These are phyloP conservation scores for Syngnathus scovelli DNA, from an alignment of 2,113 vertebrate species.

Conservation along the genomic window DNA sequence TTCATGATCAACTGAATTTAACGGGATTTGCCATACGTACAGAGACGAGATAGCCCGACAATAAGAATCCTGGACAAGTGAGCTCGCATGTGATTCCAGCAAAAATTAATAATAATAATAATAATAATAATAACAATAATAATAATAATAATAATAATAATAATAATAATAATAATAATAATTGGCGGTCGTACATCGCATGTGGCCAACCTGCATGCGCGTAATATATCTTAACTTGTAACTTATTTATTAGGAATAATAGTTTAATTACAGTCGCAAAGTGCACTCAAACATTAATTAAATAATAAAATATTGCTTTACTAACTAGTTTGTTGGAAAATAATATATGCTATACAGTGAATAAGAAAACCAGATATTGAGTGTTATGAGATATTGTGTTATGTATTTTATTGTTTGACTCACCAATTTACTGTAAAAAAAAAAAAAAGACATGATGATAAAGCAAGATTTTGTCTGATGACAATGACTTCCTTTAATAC, in stretches of 20 bases:
- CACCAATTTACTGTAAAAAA: neutral
- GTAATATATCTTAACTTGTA: neutral
- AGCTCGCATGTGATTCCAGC: too few relatives aligned
- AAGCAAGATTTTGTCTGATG: neutral
- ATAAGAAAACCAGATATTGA: neutral
- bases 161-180: too few relatives aligned
- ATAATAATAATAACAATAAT: too few relatives aligned
- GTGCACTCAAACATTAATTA: neutral
- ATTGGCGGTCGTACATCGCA: too few relatives aligned
- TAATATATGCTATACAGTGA: neutral
- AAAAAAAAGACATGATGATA: neutral
- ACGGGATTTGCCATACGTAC: neutral
- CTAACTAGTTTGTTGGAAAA: neutral
- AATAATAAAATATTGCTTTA: neutral
- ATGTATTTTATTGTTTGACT: neutral
- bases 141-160: too few relatives aligned
- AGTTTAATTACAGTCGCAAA: neutral
- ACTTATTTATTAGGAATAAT: neutral
- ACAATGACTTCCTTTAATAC: neutral
- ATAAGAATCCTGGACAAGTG: too few relatives aligned
- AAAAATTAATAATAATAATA: too few relatives aligned
- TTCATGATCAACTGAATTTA: neutral
- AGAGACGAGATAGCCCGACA: neutral
- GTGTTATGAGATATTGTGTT: too few relatives aligned
- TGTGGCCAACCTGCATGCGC: neutral